A percentile compares a stretch with the other conserved stretches of the same genome.
phyloP scores from a whole-genome alignment of 1,140 invertebrate species.

The Scylla paramamosain region DNA sequence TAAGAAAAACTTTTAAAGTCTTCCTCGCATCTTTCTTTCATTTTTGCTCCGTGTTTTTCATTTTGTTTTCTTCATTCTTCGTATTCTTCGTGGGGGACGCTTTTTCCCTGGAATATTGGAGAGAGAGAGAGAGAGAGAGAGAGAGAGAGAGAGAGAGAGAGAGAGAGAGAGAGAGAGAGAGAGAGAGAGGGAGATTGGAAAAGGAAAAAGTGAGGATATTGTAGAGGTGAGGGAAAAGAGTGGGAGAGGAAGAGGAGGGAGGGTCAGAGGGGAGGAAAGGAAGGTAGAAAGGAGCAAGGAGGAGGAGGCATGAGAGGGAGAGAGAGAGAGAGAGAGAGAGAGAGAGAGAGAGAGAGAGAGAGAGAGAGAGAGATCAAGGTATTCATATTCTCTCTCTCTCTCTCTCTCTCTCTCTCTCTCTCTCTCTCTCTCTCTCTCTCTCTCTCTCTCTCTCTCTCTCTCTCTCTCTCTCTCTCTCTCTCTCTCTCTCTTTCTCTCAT shows the following conservation, averaged over 20 bases:
- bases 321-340: not conserved
- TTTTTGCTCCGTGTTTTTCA: not conserved
- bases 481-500: too few relatives aligned
- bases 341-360: not conserved
- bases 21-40: not conserved
- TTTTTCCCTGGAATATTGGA: not conserved
- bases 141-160: too few relatives aligned
- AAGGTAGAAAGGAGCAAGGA: not conserved
- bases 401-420: too few relatives aligned
- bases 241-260: not conserved
- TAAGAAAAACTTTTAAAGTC: too few relatives aligned
- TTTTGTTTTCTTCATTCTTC: constrained; percentile 1
- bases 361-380: too few relatives aligned
- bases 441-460: too few relatives aligned
- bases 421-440: too few relatives aligned
- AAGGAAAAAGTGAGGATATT: too few relatives aligned
- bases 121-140: not conserved
- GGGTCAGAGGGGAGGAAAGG: not conserved
- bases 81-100: not conserved
- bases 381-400: too few relatives aligned
- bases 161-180: too few relatives aligned
- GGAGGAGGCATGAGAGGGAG: not conserved
- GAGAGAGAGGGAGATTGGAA: too few relatives aligned
- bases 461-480: too few relatives aligned
- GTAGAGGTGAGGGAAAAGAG: not conserved